Percentiles rank a stretch among this genome's conserved stretches.
Evolutionary conservation across 2,888 invertebrate species (phyloP).

Genomic region (Sepioteuthis lessoniana): DNA sequence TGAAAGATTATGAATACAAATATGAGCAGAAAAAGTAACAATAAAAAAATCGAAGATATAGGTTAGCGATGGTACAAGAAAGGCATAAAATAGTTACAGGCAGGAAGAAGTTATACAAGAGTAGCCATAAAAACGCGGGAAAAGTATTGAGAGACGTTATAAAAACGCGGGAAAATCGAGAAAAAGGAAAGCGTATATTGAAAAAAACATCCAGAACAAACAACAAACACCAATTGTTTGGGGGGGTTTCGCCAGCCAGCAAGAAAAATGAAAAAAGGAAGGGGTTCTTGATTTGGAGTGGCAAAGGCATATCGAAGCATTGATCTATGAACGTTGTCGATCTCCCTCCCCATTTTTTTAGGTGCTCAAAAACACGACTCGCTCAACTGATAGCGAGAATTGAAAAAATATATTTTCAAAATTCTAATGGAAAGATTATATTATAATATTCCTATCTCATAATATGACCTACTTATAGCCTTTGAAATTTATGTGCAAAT

Average conservation of each 20-base stretch:
- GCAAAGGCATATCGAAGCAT: neutral
- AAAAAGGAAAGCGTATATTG: conserved; percentile 6
- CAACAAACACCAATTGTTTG: neutral
- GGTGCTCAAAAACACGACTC: too few relatives aligned
- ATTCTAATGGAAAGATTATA: too few relatives aligned
- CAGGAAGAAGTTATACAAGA: neutral
- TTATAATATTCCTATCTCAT: too few relatives aligned
- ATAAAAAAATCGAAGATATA: neutral
- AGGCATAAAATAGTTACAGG: neutral
- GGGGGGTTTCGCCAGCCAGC: neutral
- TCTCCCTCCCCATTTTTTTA: too few relatives aligned
- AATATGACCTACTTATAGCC: too few relatives aligned
- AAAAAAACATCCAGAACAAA: neutral
- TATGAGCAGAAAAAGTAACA: neutral
- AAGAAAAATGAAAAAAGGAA: neutral
- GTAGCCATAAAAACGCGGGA: neutral
- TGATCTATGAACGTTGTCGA: too few relatives aligned
- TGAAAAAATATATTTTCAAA: too few relatives aligned
- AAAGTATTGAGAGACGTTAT: too few relatives aligned
- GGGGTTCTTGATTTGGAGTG: neutral
- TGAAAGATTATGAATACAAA: neutral
- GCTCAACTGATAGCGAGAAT: too few relatives aligned
- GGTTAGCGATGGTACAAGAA: neutral
- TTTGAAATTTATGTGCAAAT: too few relatives aligned
- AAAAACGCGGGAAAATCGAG: neutral